Percentiles rank a stretch among this genome's conserved stretches.
Conservation (phyloP, 2,888 invertebrate genomes). For the Sycophila texana region DNA sequence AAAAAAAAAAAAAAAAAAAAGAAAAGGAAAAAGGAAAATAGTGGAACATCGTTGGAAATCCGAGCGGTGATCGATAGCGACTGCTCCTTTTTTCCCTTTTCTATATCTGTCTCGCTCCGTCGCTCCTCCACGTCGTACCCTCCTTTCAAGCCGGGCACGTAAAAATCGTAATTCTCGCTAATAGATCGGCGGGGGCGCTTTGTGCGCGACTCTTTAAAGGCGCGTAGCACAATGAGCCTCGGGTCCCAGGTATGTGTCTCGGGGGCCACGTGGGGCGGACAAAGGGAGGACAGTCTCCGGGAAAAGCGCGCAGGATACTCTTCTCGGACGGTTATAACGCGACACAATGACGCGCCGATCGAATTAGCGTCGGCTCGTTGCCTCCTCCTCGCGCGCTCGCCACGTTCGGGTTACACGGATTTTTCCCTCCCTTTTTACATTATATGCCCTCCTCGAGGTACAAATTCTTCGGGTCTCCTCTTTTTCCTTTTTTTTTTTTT, state of each 20-base stretch:
- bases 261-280: constrained; percentile 24
- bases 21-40: constrained; percentile 3
- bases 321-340: background rate
- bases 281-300: background rate
- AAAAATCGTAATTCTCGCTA: constrained; percentile 66
- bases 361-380: constrained; percentile 62
- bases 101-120: constrained; percentile 21
- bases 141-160: no score
- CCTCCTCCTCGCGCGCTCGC: constrained; percentile 5
- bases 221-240: background rate
- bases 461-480: constrained; percentile 19
- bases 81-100: constrained; percentile 22
- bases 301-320: background rate
- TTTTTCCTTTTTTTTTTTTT: no score
- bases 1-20: background rate
- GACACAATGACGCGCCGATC: constrained; percentile 61
- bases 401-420: constrained; percentile 28
- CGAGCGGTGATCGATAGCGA: constrained; percentile 54
- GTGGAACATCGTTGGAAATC: constrained; percentile 27
- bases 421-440: background rate
- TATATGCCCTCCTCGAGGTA: background rate
- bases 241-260: background rate
- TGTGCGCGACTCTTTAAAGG: background rate
- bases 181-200: constrained; percentile 67
- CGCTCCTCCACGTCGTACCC: constrained; percentile 4